A percentile compares a stretch with the other conserved stretches of the same genome.
Evolutionary conservation across 2,888 invertebrate species (phyloP).

Genomic region (Timema cristinae): DNA sequence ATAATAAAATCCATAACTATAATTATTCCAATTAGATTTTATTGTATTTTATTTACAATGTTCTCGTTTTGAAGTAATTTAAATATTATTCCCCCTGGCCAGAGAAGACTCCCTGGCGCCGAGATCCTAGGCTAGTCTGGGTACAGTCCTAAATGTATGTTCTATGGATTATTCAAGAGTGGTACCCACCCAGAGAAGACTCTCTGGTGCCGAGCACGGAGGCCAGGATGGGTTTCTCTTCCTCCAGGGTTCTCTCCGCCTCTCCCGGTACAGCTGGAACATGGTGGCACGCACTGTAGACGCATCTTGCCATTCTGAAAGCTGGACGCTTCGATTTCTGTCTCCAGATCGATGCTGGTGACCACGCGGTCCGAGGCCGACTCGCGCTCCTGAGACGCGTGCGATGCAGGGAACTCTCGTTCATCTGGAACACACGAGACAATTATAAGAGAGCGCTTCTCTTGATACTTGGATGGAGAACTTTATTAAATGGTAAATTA

Average conservation of each 20-base stretch:
- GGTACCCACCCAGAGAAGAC: constrained; percentile 52
- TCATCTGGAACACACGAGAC: background rate
- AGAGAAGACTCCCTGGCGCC: too few species aligned
- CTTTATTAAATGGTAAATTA: too few species aligned
- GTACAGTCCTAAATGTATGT: too few species aligned
- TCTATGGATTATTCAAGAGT: too few species aligned
- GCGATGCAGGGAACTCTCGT: background rate
- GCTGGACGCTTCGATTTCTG: constrained; percentile 58
- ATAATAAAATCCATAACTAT: too few species aligned
- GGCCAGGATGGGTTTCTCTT: constrained; percentile 70
- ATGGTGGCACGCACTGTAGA: constrained; percentile 62
- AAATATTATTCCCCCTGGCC: too few species aligned
- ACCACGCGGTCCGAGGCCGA: constrained; percentile 22
- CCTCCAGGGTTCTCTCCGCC: constrained; percentile 61
- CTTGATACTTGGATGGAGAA: too few species aligned
- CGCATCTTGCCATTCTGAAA: constrained; percentile 62
- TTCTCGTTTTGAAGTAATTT: too few species aligned
- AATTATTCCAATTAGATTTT: too few species aligned
- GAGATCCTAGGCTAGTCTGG: too few species aligned
- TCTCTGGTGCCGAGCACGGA: constrained; percentile 69
- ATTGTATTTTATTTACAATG: too few species aligned
- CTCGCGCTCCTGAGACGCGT: background rate
- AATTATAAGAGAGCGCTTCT: too few species aligned
- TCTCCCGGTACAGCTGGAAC: constrained; percentile 62
- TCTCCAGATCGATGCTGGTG: constrained; percentile 55